phyloP scores from a whole-genome alignment of 2,113 vertebrate species.

The Heterocephalus glaber region DNA sequence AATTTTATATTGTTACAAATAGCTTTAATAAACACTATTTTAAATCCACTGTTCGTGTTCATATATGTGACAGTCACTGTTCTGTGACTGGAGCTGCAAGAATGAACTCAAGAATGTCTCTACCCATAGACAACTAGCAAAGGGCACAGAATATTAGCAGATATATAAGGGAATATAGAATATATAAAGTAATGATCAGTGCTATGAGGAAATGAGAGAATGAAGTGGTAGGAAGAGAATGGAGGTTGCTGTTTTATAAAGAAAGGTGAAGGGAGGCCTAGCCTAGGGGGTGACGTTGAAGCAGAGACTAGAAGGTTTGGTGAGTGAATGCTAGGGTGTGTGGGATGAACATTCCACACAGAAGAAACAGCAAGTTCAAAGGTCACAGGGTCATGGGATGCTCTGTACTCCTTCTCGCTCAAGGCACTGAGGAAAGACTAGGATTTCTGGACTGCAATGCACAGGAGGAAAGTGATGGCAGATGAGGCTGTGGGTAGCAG shows the following conservation, averaged over 20 bases:
- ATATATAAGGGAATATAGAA: background rate
- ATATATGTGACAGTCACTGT: background rate
- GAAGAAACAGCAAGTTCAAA: background rate
- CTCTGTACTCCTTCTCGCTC: background rate
- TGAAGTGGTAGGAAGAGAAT: background rate
- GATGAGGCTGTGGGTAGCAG: too few relatives aligned
- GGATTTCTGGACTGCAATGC: background rate
- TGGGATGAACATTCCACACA: background rate
- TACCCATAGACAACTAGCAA: too few relatives aligned
- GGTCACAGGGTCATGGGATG: background rate
- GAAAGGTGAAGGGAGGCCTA: background rate
- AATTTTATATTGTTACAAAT: background rate
- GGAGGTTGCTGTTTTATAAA: background rate
- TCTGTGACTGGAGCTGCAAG: background rate
- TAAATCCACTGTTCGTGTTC: background rate
- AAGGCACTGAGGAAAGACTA: background rate
- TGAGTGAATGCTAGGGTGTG: accelerated
- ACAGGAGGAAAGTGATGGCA: background rate
- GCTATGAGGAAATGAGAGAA: background rate
- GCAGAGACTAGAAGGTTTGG: background rate
- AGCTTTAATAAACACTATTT: background rate
- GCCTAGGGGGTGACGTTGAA: too few relatives aligned
- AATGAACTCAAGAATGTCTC: background rate
- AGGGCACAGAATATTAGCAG: background rate
- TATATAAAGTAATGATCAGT: background rate